Evolutionary conservation across 2,888 invertebrate genomes (phyloP).

Genomic region (Eristalis arbustorum): DNA sequence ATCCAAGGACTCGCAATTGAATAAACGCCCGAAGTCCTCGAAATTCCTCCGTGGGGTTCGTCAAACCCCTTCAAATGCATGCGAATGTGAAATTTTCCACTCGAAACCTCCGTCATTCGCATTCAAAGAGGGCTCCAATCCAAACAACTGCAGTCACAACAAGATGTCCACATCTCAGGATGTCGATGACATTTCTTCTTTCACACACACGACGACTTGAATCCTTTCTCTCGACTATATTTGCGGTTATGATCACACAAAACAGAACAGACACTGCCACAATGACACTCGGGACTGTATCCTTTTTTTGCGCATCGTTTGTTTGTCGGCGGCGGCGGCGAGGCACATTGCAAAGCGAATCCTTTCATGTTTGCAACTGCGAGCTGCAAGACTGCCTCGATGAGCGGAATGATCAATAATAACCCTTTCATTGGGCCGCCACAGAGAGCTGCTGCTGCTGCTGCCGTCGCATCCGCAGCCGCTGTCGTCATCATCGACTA

Average conservation of each 20-base stretch:
- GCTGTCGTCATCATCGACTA: conserved; percentile 38
- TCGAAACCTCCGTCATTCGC: not conserved
- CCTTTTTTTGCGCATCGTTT: conserved; percentile 7
- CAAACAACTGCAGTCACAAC: conserved; percentile 47
- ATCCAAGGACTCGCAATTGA: not conserved
- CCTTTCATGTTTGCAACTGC: conserved; percentile 48
- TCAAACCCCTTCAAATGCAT: not conserved
- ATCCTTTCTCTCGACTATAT: conserved; percentile 56
- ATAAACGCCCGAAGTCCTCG: not conserved
- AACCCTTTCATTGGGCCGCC: conserved; percentile 54
- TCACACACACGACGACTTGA: not conserved
- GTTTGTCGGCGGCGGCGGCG: conserved; percentile 24
- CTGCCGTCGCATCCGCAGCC: not conserved
- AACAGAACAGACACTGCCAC: not conserved
- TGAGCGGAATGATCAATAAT: conserved; percentile 64
- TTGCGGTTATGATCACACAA: conserved; percentile 66
- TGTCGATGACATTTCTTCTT: conserved; percentile 42
- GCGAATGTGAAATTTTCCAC: not conserved
- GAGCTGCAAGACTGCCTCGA: conserved; percentile 34
- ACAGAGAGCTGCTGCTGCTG: not conserved
- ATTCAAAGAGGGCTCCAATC: not conserved
- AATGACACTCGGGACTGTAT: conserved; percentile 47
- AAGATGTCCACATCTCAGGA: conserved; percentile 6
- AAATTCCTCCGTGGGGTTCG: not conserved
- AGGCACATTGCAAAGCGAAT: conserved; percentile 6